Evolutionary conservation across 2,113 vertebrate genomes (phyloP), one percentile per base, ranked within the genome.

Genomic region (Telmatochromis brichardi): DNA sequence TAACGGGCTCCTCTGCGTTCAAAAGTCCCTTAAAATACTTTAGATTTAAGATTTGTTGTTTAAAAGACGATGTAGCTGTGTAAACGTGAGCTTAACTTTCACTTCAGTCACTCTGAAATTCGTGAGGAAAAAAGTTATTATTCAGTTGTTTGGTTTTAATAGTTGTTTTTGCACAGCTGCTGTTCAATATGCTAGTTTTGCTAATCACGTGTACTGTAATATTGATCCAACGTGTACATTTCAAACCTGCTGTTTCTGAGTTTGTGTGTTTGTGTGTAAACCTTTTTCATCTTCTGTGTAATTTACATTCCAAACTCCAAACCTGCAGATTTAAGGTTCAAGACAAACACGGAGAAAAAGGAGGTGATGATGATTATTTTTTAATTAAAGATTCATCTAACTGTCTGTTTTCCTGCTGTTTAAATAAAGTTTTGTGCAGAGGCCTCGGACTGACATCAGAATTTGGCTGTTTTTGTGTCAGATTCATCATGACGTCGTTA

Each of bases 401-500:
- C 65, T 23, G 35, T 6, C 12, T 26, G 65, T 71, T 71, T 73
- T 73, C 21, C 13, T 26, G 21, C 37, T 45, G 21, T 73, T 45
- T 5, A 11, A 45, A 73, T 40, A 28, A 76, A 76, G 23, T 28
- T 76, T 76, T 45, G 21, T 76, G 23, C 23, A 17, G 42, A 50
- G 4, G 71, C 15, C 71, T 78, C 42, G 0, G 21, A 5, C 40
- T 47, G 42, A 80, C 7, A 9, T 26, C 14, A 73, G 40, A 45
- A 17, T 53, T 12, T 54, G 53, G 42, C 6, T 1, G 54, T 14
- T 55, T 57, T 58, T 60, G 14, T 73, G 0, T 35, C 81, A 94
- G 89, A 17, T 65, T 33, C 76, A 33, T 15, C 85, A 99, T 99
- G 99, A 99, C 98, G 17, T 99, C 99, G 0, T 94, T 99, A 83